Conservation (phyloP, 2,113 vertebrate species). For the Hucho hucho region DNA sequence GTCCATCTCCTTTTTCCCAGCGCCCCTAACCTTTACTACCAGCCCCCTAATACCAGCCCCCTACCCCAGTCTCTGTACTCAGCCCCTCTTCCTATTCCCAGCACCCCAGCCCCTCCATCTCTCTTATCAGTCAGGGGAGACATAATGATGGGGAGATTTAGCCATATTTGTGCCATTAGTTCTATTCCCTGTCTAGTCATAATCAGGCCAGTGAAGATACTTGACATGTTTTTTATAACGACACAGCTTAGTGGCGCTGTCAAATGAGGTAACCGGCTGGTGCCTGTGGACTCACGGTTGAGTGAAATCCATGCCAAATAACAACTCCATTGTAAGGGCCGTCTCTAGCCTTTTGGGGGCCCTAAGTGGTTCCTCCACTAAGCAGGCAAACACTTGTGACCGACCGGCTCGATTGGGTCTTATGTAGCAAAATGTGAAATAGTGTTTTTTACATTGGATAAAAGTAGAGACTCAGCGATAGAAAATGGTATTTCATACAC, state of each 20-base stretch:
- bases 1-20: background rate
- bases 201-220: constrained; percentile 52
- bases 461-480: too few species aligned
- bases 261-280: constrained; percentile 23
- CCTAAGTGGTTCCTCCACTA: constrained; percentile 36
- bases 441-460: too few species aligned
- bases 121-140: constrained; percentile 58
- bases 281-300: too few species aligned
- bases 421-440: too few species aligned
- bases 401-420: too few species aligned
- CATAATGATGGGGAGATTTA: constrained; percentile 73
- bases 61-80: constrained; percentile 18
- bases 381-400: too few species aligned
- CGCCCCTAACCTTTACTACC: background rate
- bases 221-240: constrained; percentile 62
- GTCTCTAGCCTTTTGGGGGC: constrained; percentile 72
- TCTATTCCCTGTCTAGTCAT: constrained; percentile 64
- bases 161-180: constrained; percentile 66
- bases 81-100: constrained; percentile 45
- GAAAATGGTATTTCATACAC: too few species aligned
- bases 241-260: constrained; percentile 29
- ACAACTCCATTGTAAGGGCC: constrained; percentile 57
- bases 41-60: constrained; percentile 7
- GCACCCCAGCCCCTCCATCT: constrained; percentile 27
- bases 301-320: too few species aligned